Evolutionary conservation across 2,797 vertebrate species (phyloP).

Genomic region (Zalophus californianus): DNA sequence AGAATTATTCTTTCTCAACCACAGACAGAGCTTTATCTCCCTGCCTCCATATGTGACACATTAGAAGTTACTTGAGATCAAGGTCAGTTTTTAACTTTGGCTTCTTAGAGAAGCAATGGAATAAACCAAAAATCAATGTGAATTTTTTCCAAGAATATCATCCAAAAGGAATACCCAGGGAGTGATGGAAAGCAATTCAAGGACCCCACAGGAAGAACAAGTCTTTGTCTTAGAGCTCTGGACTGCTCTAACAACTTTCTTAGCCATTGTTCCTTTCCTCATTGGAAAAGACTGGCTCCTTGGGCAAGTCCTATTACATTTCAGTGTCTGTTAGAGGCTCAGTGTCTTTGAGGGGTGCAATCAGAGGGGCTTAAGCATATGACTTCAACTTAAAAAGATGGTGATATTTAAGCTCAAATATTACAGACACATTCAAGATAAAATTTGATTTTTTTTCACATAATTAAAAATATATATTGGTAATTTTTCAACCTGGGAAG

Average conservation of each 20-base stretch:
- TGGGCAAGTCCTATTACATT: slow-evolving; percentile 51
- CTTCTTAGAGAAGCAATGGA: slow-evolving; percentile 85
- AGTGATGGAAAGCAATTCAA: slow-evolving; percentile 84
- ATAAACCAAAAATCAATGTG: slow-evolving; percentile 87
- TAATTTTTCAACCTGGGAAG: not conserved
- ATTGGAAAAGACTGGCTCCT: slow-evolving; percentile 72
- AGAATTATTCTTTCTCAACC: slow-evolving; percentile 43
- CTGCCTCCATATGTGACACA: slow-evolving; percentile 80
- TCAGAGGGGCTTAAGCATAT: not conserved
- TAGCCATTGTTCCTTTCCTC: slow-evolving; percentile 78
- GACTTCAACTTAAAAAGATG: not conserved
- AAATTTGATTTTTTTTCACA: not conserved
- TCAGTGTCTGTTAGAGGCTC: slow-evolving; percentile 21
- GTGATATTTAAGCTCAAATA: not conserved
- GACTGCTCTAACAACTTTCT: slow-evolving; percentile 76
- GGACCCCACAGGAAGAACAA: slow-evolving; percentile 88
- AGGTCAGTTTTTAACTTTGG: slow-evolving; percentile 87
- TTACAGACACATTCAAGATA: not conserved
- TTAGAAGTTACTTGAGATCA: slow-evolving; percentile 84
- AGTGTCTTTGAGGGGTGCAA: slow-evolving; percentile 53
- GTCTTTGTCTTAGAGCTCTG: slow-evolving; percentile 76
- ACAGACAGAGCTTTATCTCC: slow-evolving; percentile 69
- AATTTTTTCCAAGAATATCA: slow-evolving; percentile 88
- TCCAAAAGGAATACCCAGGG: slow-evolving; percentile 88
- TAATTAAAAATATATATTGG: not conserved